Percentiles rank a stretch among this genome's conserved stretches.
Evolutionary conservation across 2,113 vertebrate species (phyloP).

Genomic region (Microcebus murinus): DNA sequence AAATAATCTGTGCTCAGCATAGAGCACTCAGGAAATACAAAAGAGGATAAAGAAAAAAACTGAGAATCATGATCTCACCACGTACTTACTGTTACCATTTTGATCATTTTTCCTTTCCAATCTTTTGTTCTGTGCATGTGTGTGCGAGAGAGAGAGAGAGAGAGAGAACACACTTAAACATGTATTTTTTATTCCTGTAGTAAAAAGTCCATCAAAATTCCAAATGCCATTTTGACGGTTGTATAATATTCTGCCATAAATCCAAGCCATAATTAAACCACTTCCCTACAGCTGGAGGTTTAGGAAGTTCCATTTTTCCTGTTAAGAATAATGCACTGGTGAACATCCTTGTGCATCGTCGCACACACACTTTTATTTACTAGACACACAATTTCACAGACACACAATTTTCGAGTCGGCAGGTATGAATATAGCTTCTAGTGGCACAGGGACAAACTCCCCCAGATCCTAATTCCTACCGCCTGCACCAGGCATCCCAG

Average conservation of each 20-base stretch:
- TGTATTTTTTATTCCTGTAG: too few relatives aligned
- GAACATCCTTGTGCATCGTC: rapidly evolving
- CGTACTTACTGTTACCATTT: not conserved
- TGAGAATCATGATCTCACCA: not conserved
- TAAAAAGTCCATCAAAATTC: not conserved
- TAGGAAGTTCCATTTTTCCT: too few relatives aligned
- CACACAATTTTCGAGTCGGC: not conserved
- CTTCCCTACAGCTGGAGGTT: not conserved
- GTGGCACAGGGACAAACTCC: not conserved
- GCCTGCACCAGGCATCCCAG: rapidly evolving
- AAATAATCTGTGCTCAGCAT: not conserved
- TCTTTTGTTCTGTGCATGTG: not conserved
- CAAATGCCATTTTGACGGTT: not conserved
- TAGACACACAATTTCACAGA: not conserved
- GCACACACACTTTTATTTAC: not conserved
- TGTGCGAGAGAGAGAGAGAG: too few relatives aligned
- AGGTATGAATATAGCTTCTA: too few relatives aligned
- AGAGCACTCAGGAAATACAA: not conserved
- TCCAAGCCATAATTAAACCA: not conserved
- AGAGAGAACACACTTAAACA: not conserved
- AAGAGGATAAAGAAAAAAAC: not conserved
- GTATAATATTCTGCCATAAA: not conserved
- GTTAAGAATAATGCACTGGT: rapidly evolving
- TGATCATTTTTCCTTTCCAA: not conserved
- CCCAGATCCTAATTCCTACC: not conserved